Conservation (phyloP, 1,140 invertebrate genomes). For the Eurytemora carolleeae region DNA sequence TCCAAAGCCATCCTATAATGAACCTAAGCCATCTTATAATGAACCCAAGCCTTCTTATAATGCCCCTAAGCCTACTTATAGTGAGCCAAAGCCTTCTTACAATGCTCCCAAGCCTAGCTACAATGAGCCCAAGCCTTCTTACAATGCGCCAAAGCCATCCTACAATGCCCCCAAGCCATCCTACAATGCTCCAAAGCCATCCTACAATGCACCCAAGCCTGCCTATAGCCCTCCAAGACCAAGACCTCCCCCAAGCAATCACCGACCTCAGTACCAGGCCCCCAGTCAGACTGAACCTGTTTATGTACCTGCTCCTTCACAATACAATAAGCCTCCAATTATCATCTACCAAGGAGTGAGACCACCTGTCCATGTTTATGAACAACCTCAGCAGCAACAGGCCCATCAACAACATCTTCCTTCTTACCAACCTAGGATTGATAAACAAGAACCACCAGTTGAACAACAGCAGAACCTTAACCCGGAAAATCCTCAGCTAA, state of each 20-base stretch:
- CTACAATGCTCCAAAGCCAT: background rate
- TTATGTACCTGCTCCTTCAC: slow-evolving; percentile 24
- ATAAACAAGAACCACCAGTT: too few species aligned
- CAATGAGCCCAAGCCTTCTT: background rate
- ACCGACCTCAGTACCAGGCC: background rate
- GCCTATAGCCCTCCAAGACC: slow-evolving; percentile 1
- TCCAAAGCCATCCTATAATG: slow-evolving; percentile 8
- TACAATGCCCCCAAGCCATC: background rate
- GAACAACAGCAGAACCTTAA: too few species aligned
- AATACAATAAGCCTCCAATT: slow-evolving; percentile 26
- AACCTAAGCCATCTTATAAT: slow-evolving; percentile 6
- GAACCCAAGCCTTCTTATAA: background rate
- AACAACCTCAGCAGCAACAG: slow-evolving; percentile 18
- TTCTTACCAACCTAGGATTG: too few species aligned
- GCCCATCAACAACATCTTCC: too few species aligned
- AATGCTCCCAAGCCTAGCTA: background rate
- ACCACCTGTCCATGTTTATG: slow-evolving; percentile 27
- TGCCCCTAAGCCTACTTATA: slow-evolving; percentile 4
- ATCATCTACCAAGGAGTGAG: slow-evolving; percentile 28
- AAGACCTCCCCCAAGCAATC: background rate
- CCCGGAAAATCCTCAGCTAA: too few species aligned
- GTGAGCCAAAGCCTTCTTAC: slow-evolving; percentile 1
- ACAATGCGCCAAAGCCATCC: background rate
- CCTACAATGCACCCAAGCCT: background rate
- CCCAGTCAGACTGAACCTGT: slow-evolving; percentile 17